Evolutionary conservation across 2,797 vertebrate species (phyloP), one percentile per base, ranked within the genome.

Genomic region (Tachyglossus aculeatus): DNA sequence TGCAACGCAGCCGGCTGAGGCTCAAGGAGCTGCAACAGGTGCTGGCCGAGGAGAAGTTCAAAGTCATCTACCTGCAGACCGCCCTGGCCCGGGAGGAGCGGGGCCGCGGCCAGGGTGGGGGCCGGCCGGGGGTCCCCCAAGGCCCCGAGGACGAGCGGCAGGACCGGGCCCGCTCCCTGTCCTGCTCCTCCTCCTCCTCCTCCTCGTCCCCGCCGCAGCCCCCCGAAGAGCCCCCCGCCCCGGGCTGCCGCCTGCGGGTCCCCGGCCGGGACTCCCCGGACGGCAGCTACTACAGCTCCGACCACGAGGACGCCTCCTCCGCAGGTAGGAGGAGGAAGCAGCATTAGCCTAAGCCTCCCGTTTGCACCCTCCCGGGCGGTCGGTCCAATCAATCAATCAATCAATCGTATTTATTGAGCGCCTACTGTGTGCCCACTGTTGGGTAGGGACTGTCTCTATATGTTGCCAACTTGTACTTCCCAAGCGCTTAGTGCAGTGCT

Each of bases 31-130:
- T 97, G 43, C 96, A 98, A 92, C 95, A 94, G 77, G 92, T 93
- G 58, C 88, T 97, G 80, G 93, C 92, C 1, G 93, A 95, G 93
- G 96, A 98, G 92, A 95, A 94, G 72, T 97, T 98, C 90, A 98
- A 97, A 92, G 94, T 96, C 88, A 89, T 89, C 11, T 98, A 97
- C 94, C 93, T 97, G 91, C 92, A 97, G 94, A 93, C 94, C 74
- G 94, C 93, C 69, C 64, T 97, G 83, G 81, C 91, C 9, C 88
- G 88, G 7, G 91, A 87, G 57, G 91, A 74, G 84, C 87, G 8
- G 48, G 37, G 50, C 7, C 29, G n/a, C 9, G 56, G 27, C 38
- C n/a, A n/a, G 5, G 32, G 59, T 68, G 27, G 6, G 36, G 51
- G 7, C 2, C 13, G 8, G 64, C 52, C 83, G 77, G 0, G 47